A percentile compares a stretch with the other conserved stretches of the same genome.
phyloP scores from a whole-genome alignment of 2,888 invertebrate genomes.

The Steinernema scapterisci region DNA sequence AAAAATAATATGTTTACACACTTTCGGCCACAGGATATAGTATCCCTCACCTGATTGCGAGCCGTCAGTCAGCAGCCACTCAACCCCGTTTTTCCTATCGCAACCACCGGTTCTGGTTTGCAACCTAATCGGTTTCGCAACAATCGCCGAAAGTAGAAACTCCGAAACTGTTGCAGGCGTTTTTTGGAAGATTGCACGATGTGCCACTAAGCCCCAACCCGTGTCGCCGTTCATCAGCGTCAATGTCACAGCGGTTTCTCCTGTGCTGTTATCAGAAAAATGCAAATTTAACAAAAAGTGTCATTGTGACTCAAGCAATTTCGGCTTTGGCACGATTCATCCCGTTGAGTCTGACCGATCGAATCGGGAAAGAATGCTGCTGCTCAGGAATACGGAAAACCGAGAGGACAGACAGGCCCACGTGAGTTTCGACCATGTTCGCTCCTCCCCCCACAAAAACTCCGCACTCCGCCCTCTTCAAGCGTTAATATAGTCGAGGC shows the following conservation, averaged over 20 bases:
- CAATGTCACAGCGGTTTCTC: background rate
- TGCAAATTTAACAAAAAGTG: background rate
- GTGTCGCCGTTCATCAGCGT: conserved; percentile 7
- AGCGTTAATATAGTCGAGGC: conserved; percentile 27
- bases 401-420: conserved; percentile 17
- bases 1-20: conserved; percentile 19
- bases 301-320: background rate
- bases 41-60: background rate
- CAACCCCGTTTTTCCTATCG: background rate
- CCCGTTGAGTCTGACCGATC: background rate
- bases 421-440: conserved; percentile 27
- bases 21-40: background rate
- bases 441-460: conserved; percentile 27
- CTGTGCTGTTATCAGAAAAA: conserved; percentile 9
- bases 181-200: conserved; percentile 1
- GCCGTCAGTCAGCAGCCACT: background rate
- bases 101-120: background rate
- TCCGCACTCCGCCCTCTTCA: conserved; percentile 26
- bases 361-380: background rate
- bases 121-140: conserved; percentile 15
- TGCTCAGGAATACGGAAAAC: background rate
- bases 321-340: conserved; percentile 24
- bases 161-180: conserved; percentile 4
- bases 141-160: background rate
- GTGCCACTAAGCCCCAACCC: conserved; percentile 9